Evolutionary conservation across 2,797 vertebrate species (phyloP).

Genomic region (Crocidura indochinensis): DNA sequence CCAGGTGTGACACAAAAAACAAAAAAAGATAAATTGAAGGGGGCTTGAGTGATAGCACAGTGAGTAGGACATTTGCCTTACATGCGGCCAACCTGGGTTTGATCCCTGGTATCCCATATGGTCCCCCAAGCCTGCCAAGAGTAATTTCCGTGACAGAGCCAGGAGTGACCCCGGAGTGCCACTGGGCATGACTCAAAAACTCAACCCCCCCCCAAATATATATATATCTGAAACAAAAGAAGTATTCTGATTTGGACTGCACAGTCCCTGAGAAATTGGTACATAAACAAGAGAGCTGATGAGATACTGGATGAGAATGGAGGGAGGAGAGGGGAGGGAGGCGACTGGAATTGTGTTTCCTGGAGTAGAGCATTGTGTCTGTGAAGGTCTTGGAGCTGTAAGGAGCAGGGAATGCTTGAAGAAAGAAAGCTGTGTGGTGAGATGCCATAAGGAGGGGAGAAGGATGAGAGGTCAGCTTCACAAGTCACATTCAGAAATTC

Average conservation of each 20-base stretch:
- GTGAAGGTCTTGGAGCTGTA: background rate
- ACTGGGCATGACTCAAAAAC: too few species aligned
- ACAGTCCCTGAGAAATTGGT: background rate
- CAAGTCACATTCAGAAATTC: constrained; percentile 1
- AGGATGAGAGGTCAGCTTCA: background rate
- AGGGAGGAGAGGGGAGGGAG: background rate
- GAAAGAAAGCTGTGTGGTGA: background rate
- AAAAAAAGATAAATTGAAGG: too few species aligned
- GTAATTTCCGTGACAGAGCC: too few species aligned
- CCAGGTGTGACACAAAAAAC: too few species aligned
- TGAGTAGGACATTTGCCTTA: too few species aligned
- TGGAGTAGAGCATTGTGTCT: background rate
- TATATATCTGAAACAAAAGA: background rate
- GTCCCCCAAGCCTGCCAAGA: too few species aligned
- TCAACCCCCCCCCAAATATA: too few species aligned
- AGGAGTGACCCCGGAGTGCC: too few species aligned
- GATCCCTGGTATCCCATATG: too few species aligned
- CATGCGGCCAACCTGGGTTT: too few species aligned
- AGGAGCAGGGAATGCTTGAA: background rate
- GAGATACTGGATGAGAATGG: background rate
- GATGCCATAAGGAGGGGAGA: background rate
- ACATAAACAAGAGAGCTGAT: background rate
- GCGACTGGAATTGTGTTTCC: background rate
- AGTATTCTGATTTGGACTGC: background rate
- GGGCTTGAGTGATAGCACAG: too few species aligned